phyloP scores from a whole-genome alignment of 2,113 vertebrate species.

The Ceyx margarethae region DNA sequence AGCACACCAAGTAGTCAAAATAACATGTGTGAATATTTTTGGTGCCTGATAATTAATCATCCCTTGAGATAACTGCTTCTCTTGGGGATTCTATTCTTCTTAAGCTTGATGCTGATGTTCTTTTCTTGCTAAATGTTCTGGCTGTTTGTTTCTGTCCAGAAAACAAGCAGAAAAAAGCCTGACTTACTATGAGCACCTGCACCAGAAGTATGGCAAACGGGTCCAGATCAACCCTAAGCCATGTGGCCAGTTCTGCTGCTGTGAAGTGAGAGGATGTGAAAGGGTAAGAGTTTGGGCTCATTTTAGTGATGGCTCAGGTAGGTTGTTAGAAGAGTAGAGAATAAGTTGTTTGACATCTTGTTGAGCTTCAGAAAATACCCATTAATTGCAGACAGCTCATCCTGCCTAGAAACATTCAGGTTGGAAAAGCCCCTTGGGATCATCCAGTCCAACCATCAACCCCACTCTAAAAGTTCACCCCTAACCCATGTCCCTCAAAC shows the following conservation, averaged over 20 bases:
- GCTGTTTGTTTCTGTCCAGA: constrained; percentile 63
- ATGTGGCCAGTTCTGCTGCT: constrained; percentile 88
- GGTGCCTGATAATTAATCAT: background rate
- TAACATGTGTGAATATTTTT: background rate
- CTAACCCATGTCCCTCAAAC: too few relatives aligned
- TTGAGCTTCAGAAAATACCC: background rate
- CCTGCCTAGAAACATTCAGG: background rate
- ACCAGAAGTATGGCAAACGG: constrained; percentile 69
- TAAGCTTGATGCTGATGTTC: background rate
- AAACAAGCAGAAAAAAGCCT: constrained; percentile 86
- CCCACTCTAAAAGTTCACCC: too few relatives aligned
- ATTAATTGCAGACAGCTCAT: background rate
- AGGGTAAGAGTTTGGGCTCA: constrained; percentile 71
- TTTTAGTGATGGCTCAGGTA: background rate
- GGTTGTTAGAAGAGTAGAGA: background rate
- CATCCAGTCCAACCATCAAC: too few relatives aligned
- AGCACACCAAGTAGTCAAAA: background rate
- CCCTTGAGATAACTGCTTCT: background rate
- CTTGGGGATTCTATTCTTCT: background rate
- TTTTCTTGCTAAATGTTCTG: background rate
- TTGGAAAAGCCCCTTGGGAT: too few relatives aligned
- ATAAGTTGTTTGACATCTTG: background rate
- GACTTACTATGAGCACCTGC: constrained; percentile 80
- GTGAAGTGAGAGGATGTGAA: constrained; percentile 72
- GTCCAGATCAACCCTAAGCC: constrained; percentile 80